Evolutionary conservation across 2,888 invertebrate species (phyloP), one percentile per base, ranked within the genome.

Genomic region (Xestia sexstrigata): DNA sequence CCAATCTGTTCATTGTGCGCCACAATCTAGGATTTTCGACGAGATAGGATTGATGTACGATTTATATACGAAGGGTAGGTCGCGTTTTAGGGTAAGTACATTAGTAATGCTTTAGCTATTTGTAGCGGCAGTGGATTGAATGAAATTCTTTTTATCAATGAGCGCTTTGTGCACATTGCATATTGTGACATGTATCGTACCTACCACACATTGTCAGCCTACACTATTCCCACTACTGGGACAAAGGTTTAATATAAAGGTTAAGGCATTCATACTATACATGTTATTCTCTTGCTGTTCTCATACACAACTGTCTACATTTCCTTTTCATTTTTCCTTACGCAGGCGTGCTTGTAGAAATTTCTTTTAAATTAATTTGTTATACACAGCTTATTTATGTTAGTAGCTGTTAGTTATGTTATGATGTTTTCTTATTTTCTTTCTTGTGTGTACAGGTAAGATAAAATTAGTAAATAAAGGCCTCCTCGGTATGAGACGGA

Each of bases 1-100:
- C 79, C 84, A 85, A 82, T 82, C 85, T 85, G 47, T 66, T 74
- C 74, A 84, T 82, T 74, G 75, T 74, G 63, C 13, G 63, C 66
- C 60, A 60, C 17, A 70, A 67, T 73, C 66, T 70, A 65, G 63
- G 23, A 81, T 62, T 70, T 69, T 71, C 26, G 70, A 70, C 49
- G 67, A 81, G 35, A 81, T 85, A 85, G 70, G 67, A 60, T 78
- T 85, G 23, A 42, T 73, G 26, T 67, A 70, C 69, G 74, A 52
- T 42, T 73, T 72, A 67, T 69, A 45, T 26, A 45, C 3, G 42
- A 26, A 47, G 49, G 55, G 45, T 17, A 35, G 39, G 13, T 39
- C 39, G 42, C 60, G 23, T 52, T 79, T 70, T 62, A 30, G 26
- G 26, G 23, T 42, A 52, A 15, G 55, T 39, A 26, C 11, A 70